Percentiles rank a stretch among this genome's conserved stretches.
Conservation (phyloP, 2,797 vertebrate genomes). For the Spondyliosoma cantharus region DNA sequence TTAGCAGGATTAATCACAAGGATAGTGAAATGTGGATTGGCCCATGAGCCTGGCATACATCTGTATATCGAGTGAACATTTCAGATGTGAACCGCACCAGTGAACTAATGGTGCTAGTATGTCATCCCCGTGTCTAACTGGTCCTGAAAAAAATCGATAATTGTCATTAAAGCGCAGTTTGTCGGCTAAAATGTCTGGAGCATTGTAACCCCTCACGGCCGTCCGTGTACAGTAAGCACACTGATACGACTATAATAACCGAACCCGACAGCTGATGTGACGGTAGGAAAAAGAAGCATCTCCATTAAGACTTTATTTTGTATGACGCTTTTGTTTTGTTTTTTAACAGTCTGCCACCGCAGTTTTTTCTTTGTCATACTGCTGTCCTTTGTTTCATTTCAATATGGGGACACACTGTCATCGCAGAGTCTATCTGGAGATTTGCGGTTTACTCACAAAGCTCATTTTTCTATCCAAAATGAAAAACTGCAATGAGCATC, state of each 20-base stretch:
- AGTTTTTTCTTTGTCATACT: neutral
- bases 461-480: slow-evolving; percentile 73
- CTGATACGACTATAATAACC: slow-evolving; percentile 9
- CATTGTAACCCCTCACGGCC: slow-evolving; percentile 13
- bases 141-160: slow-evolving; percentile 62
- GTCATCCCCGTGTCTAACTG: slow-evolving; percentile 61
- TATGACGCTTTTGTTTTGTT: neutral
- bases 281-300: neutral
- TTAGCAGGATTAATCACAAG: slow-evolving; percentile 15
- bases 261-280: slow-evolving; percentile 6
- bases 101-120: slow-evolving; percentile 66
- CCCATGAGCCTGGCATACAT: slow-evolving; percentile 38
- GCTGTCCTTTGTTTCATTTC: slow-evolving; percentile 34
- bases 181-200: slow-evolving; percentile 57
- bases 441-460: slow-evolving; percentile 63
- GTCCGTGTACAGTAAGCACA: slow-evolving; percentile 19
- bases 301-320: slow-evolving; percentile 13
- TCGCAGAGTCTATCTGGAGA: slow-evolving; percentile 44
- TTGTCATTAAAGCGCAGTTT: slow-evolving; percentile 67
- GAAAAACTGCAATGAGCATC: slow-evolving; percentile 75
- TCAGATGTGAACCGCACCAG: slow-evolving; percentile 53
- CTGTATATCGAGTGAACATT: slow-evolving; percentile 55
- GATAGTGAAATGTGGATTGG: slow-evolving; percentile 1
- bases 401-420: slow-evolving; percentile 35
- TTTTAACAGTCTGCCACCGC: neutral